phyloP scores from a whole-genome alignment of 92 coral and sea anemone genomes.

The Porites evermanni region DNA sequence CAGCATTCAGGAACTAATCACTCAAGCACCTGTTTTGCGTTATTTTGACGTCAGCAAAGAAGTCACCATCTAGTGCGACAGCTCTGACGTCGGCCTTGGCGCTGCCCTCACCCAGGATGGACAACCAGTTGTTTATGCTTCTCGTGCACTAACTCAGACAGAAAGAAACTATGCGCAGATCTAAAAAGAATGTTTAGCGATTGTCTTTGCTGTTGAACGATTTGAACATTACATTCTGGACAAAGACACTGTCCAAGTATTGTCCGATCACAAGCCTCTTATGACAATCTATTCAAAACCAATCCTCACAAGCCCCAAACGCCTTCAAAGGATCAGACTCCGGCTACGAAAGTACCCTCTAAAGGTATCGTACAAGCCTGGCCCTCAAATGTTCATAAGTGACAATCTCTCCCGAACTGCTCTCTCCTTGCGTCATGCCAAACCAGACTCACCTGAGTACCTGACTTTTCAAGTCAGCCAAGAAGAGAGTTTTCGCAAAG shows the following conservation, averaged over 20 bases:
- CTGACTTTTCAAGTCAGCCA: conserved; percentile 45
- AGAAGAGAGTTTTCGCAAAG: conserved; percentile 31
- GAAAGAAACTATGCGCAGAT: conserved; percentile 11
- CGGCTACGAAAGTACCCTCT: too few species aligned
- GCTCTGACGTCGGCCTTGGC: too few species aligned
- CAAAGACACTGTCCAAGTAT: conserved; percentile 33
- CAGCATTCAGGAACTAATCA: conserved; percentile 53
- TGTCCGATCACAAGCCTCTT: conserved; percentile 41
- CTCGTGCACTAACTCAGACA: conserved; percentile 8
- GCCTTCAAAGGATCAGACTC: background rate
- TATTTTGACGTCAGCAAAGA: too few species aligned
- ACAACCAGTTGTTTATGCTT: conserved; percentile 8
- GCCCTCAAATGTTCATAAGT: conserved; percentile 46
- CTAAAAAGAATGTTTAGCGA: conserved; percentile 41
- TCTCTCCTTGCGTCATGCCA: conserved; percentile 9
- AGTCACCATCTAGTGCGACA: too few species aligned
- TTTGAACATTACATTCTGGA: conserved; percentile 60
- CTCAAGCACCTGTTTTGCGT: conserved; percentile 60
- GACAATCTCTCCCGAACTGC: conserved; percentile 48
- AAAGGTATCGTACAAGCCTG: conserved; percentile 27
- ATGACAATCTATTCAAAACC: conserved; percentile 49
- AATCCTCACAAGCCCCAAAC: conserved; percentile 46
- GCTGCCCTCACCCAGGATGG: conserved; percentile 30
- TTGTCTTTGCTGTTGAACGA: conserved; percentile 58
- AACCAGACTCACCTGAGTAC: conserved; percentile 33